Base-by-base conservation (phyloP, 2,797 vertebrate genomes). In the Megaceryle alcyon region DNA sequence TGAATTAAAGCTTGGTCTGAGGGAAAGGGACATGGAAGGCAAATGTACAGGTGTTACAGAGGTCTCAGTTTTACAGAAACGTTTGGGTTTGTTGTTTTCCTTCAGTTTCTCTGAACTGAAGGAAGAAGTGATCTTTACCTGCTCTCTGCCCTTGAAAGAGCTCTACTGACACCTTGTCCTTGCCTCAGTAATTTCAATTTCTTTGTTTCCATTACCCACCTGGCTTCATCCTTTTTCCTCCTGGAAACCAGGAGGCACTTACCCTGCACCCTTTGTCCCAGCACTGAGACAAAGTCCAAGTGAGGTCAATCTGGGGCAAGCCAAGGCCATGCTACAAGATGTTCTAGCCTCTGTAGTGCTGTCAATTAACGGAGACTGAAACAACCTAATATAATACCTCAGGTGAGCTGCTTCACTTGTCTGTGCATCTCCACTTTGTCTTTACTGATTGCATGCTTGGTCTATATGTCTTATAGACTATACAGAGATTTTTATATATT, bases 31-130 rank as follows among this genome's bases (percentile, higher is more conserved):
- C 16, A 9, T 10, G 17, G 35, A 63, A 85, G 4, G 1, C 28
- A 66, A 63, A 73, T 0, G 0, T 26, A 21, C 28, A 14, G 14
- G 28, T 83, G 17, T 49, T 54, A 22, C 0, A 2, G 15, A 54
- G 29, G 39, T 9, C 18, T 68, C 20, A 31, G n/a, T 35, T 78
- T 43, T 13, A 5, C 7, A 31, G 14, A 60, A 76, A 43, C 23
- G 13, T 14, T 2, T 61, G 35, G 12, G 3, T 59, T 54, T 49
- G 17, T 22, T 75, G 15, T 6, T 63, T 77, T 81, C 46, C 33
- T 49, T 66, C 11, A 23, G 0, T 21, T 35, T 73, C 35, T 88
- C 43, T 70, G 15, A 12, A 9, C 22, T 33, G 14, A 84, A 79
- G 11, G 14, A 23, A 61, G 46, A 85, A 31, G 17, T 46, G 29